Conservation (phyloP, 2,888 invertebrate genomes). For the Drosophila meridiana region DNA sequence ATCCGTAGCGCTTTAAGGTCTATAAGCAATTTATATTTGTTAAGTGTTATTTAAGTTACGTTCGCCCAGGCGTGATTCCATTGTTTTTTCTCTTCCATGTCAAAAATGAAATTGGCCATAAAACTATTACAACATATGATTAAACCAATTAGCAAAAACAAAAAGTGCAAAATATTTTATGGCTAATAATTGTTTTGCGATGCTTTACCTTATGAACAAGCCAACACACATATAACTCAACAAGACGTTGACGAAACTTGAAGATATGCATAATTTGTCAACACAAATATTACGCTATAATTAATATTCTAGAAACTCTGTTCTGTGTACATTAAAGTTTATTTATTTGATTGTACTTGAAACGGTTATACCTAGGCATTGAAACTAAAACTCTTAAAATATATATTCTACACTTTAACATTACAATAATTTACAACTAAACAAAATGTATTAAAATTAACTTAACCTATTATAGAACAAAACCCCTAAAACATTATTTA, state of each 20-base stretch:
- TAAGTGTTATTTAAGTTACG: conserved; percentile 81
- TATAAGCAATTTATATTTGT: conserved; percentile 57
- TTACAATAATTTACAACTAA: conserved; percentile 76
- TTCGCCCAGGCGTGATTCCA: conserved; percentile 35
- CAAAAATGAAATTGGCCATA: conserved; percentile 2
- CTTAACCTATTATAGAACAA: conserved; percentile 51
- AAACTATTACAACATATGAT: not conserved
- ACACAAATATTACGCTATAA: conserved; percentile 2
- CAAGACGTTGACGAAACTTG: not conserved
- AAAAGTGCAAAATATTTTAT: not conserved
- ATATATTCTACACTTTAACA: conserved; percentile 60
- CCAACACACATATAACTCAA: not conserved
- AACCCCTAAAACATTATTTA: conserved; percentile 53
- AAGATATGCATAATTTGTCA: not conserved
- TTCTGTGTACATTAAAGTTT: conserved; percentile 75
- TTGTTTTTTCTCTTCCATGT: conserved; percentile 27
- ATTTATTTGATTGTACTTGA: conserved; percentile 76
- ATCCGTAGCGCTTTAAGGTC: conserved; percentile 67
- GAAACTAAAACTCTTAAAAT: conserved; percentile 58
- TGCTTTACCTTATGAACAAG: conserved; percentile 17
- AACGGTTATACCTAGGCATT: conserved; percentile 57
- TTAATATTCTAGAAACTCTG: conserved; percentile 43
- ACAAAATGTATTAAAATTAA: conserved; percentile 76
- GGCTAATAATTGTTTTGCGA: conserved; percentile 3
- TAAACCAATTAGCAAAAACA: not conserved